phyloP scores from a whole-genome alignment of 2,797 vertebrate genomes.

The Danio albolineatus region DNA sequence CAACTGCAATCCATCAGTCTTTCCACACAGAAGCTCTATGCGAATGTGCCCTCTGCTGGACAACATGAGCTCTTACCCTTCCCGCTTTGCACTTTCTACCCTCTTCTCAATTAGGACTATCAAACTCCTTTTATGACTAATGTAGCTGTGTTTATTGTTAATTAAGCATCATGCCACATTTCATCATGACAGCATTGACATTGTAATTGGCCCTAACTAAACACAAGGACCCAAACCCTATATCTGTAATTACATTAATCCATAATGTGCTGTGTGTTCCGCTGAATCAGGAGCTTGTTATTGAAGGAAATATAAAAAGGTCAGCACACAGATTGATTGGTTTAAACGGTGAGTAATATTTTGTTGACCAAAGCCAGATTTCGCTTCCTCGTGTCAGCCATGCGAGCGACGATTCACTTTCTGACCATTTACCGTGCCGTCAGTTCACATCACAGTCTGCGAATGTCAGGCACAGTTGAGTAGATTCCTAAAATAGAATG shows the following conservation, averaged over 20 bases:
- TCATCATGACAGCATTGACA: not conserved
- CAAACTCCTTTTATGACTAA: constrained; percentile 8
- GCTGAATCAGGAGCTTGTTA: constrained; percentile 15
- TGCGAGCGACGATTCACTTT: constrained; percentile 15
- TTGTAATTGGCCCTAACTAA: not conserved
- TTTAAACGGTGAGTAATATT: constrained; percentile 47
- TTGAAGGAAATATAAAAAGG: constrained; percentile 33
- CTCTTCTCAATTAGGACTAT: not conserved
- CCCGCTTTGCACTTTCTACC: not conserved
- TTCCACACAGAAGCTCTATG: constrained; percentile 23
- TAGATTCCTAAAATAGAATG: constrained; percentile 46
- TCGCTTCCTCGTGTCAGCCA: constrained; percentile 15
- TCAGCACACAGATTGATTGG: constrained; percentile 40
- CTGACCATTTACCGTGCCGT: constrained; percentile 41
- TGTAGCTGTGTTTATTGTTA: not conserved
- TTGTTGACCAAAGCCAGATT: constrained; percentile 43
- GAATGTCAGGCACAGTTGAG: constrained; percentile 40
- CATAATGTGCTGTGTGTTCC: not conserved
- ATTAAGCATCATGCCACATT: not conserved
- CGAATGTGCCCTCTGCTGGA: constrained; percentile 54
- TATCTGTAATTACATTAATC: constrained; percentile 40
- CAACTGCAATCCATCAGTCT: not conserved
- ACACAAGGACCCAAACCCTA: not conserved
- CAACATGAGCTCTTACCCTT: not conserved
- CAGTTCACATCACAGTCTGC: constrained; percentile 25